phyloP scores from a whole-genome alignment of 2,113 vertebrate genomes.

The Benitochromis conjunctus region DNA sequence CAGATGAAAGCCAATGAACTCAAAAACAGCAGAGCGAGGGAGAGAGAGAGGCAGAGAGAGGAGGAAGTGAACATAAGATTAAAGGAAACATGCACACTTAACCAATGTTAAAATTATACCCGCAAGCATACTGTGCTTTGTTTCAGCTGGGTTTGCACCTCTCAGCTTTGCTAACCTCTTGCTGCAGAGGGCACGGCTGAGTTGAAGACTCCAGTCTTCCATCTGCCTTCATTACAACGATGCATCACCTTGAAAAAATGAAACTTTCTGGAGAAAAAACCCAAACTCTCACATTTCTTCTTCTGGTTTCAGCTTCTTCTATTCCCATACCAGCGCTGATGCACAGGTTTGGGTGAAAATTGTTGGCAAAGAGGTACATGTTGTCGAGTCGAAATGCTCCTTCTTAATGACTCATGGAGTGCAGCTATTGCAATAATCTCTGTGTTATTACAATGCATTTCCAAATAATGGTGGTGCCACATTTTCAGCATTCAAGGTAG shows the following conservation, averaged over 20 bases:
- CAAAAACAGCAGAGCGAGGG: not conserved
- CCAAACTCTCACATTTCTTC: not conserved
- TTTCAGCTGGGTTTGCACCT: not conserved
- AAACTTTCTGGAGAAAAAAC: not conserved
- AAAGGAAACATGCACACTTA: not conserved
- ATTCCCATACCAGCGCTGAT: not conserved
- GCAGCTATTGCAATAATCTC: not conserved
- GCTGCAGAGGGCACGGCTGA: not conserved
- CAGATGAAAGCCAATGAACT: constrained; percentile 4
- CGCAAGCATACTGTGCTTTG: not conserved
- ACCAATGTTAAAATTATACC: not conserved
- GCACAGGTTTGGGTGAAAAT: not conserved
- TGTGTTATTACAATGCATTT: not conserved
- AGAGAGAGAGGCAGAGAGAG: not conserved
- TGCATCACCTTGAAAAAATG: not conserved
- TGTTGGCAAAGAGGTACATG: not conserved
- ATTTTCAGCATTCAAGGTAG: not conserved
- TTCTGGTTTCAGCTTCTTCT: not conserved
- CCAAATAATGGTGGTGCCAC: not conserved
- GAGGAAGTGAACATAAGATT: not conserved
- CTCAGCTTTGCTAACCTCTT: not conserved
- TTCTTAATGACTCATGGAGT: not conserved
- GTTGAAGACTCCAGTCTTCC: not conserved
- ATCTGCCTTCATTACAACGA: not conserved
- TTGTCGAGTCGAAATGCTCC: not conserved